These are phyloP conservation scores for Lathronympha strigana DNA, from an alignment of 2,888 invertebrate species.

Conservation along the genomic window DNA sequence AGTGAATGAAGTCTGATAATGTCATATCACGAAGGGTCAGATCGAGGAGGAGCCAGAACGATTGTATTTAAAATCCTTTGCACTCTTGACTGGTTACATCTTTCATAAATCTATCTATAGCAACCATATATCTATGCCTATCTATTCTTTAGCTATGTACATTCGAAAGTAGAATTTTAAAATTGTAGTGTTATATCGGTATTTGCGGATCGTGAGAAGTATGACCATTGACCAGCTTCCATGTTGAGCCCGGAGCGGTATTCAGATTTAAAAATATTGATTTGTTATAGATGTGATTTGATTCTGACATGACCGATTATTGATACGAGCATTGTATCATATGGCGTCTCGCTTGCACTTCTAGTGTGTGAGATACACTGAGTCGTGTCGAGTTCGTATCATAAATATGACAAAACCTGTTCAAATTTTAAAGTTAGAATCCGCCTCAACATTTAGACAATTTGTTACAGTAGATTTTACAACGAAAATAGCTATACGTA, in stretches of 20 bases:
- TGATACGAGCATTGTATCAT: too few species aligned
- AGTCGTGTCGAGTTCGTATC: too few species aligned
- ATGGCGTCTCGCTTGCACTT: too few species aligned
- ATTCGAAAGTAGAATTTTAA: slow-evolving; percentile 57
- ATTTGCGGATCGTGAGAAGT: slow-evolving; percentile 21
- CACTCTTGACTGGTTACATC: slow-evolving; percentile 30
- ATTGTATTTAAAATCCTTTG: slow-evolving; percentile 37
- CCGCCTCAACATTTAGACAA: too few species aligned
- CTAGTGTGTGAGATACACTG: too few species aligned
- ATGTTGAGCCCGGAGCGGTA: slow-evolving; percentile 11
- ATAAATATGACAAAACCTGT: too few species aligned
- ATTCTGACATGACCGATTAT: too few species aligned
- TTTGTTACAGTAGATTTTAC: slow-evolving; percentile 79
- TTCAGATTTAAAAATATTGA: too few species aligned
- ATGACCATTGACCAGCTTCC: slow-evolving; percentile 2
- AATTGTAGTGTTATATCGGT: slow-evolving; percentile 54
- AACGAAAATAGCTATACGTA: slow-evolving; percentile 75
- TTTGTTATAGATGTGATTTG: too few species aligned
- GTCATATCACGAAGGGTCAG: slow-evolving; percentile 62
- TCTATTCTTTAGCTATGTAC: slow-evolving; percentile 60
- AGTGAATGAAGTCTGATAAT: slow-evolving; percentile 59
- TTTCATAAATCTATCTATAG: slow-evolving; percentile 35
- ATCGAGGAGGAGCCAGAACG: slow-evolving; percentile 42
- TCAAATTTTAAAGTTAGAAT: too few species aligned
- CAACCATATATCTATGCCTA: slow-evolving; percentile 39